phyloP scores from a whole-genome alignment of 1,140 invertebrate genomes.

The Drosophila tropicalis region DNA sequence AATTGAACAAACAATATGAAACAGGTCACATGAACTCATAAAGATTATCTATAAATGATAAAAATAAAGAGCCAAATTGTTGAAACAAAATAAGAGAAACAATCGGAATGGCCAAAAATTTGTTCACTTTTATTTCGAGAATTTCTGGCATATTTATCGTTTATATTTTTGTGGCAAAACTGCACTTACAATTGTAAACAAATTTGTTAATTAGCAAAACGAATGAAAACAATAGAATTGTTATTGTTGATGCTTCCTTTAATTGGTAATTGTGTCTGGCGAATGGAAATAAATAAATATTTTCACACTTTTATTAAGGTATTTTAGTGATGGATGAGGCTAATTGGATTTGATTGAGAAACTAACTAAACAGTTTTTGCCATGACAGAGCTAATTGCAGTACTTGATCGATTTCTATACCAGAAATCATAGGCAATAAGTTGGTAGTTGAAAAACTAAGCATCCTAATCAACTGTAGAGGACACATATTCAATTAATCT shows the following conservation, averaged over 20 bases:
- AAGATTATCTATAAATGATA: conserved; percentile 54
- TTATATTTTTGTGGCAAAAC: background rate
- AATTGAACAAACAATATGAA: conserved; percentile 48
- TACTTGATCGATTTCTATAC: too few species aligned
- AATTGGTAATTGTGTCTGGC: conserved; percentile 3
- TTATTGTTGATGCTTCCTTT: conserved; percentile 36
- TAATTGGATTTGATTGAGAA: background rate
- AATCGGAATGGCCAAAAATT: conserved; percentile 1
- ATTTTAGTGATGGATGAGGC: background rate
- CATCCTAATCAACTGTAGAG: too few species aligned
- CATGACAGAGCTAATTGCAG: background rate
- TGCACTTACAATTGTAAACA: conserved; percentile 37
- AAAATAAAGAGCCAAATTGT: conserved; percentile 18
- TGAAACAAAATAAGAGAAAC: conserved; percentile 1
- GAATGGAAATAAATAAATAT: conserved; percentile 37
- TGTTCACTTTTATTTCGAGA: conserved; percentile 3
- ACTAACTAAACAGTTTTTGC: background rate
- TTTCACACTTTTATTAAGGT: conserved; percentile 36
- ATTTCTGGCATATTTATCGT: conserved; percentile 17
- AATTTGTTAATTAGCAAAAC: conserved; percentile 34
- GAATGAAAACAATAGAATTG: conserved; percentile 51
- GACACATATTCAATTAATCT: too few species aligned
- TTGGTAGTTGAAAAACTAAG: too few species aligned
- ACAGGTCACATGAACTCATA: conserved; percentile 36
- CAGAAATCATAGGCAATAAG: too few species aligned